Conservation (phyloP, 2,113 vertebrate species). For the Pleuronectes platessa region DNA sequence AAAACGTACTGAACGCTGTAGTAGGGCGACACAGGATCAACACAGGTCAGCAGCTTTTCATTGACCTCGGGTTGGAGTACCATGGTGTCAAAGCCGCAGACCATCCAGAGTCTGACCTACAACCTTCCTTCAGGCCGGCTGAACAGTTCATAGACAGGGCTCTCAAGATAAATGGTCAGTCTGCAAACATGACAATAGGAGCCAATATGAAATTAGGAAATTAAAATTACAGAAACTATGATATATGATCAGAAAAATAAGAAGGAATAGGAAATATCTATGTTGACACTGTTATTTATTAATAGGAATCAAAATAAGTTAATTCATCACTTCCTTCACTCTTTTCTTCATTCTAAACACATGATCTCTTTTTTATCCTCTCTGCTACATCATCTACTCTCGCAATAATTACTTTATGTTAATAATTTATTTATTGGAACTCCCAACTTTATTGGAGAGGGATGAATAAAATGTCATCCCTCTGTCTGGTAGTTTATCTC, state of each 20-base stretch:
- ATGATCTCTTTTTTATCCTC: too few species aligned
- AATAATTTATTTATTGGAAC: not conserved
- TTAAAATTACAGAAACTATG: too few species aligned
- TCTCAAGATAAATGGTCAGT: conserved; percentile 83
- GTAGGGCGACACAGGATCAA: too few species aligned
- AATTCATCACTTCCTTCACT: too few species aligned
- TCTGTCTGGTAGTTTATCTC: not conserved
- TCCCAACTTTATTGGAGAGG: too few species aligned
- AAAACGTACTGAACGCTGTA: too few species aligned
- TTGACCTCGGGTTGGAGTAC: conserved; percentile 80
- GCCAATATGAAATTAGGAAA: not conserved
- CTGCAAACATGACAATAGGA: not conserved
- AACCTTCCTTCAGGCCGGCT: conserved; percentile 84
- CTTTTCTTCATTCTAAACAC: too few species aligned
- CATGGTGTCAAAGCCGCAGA: conserved; percentile 86
- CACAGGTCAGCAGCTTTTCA: conserved; percentile 28
- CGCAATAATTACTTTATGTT: too few species aligned
- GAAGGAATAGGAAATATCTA: too few species aligned
- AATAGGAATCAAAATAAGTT: too few species aligned
- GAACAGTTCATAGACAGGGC: conserved; percentile 84
- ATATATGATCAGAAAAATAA: not conserved
- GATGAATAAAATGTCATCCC: conserved; percentile 20
- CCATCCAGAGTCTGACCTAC: conserved; percentile 85
- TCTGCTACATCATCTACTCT: too few species aligned
- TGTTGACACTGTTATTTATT: too few species aligned